Evolutionary conservation across 2,888 invertebrate species (phyloP), one percentile per base, ranked within the genome.

Genomic region (Eristalis arbustorum): DNA sequence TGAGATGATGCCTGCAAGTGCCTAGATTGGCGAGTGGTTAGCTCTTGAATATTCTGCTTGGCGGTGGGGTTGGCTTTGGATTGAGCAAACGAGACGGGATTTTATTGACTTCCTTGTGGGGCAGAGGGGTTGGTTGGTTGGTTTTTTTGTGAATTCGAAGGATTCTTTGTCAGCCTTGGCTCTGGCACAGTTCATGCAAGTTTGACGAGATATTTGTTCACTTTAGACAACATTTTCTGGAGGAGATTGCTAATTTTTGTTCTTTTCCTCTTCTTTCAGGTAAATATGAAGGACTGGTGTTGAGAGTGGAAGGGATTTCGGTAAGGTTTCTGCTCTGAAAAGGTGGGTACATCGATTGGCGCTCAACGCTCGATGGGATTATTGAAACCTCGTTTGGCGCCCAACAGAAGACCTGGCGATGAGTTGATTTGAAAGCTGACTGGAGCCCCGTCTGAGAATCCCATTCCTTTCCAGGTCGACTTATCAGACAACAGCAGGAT

Each of bases 61-160:
- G 49, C n/a, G 18, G n/a, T 18, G 49, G n/a, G n/a, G n/a, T 18
- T 18, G 49, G 5, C 8, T 18, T 18, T 8, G 61, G 66, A 56
- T 62, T 37, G 57, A 62, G 62, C 82, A 76, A 76, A 76, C 72
- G 76, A 67, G 37, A 76, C 59, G 62, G 66, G 49, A 61, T 49
- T 61, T 81, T 81, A 76, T 76, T 71, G 71, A 22, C 34, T 71
- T 69, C 23, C 14, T 37, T 57, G 49, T 18, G 18, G 8, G 1
- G 34, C 1, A 8, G 10, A 6, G 56, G 14, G 14, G 31, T 5
- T 31, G 31, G 6, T 31, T 31, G 2, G 18, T 8, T 18, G 13
- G 1, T 8, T 18, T 49, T 49, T 42, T n/a, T 14, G 6, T 42
- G 42, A n/a, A n/a, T 42, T 42, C 3, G 31, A 31, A 10, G 11